Percentiles rank a stretch among this genome's conserved stretches.
phyloP scores from a whole-genome alignment of 2,888 invertebrate genomes.

The Flabesymbios commensalis region DNA sequence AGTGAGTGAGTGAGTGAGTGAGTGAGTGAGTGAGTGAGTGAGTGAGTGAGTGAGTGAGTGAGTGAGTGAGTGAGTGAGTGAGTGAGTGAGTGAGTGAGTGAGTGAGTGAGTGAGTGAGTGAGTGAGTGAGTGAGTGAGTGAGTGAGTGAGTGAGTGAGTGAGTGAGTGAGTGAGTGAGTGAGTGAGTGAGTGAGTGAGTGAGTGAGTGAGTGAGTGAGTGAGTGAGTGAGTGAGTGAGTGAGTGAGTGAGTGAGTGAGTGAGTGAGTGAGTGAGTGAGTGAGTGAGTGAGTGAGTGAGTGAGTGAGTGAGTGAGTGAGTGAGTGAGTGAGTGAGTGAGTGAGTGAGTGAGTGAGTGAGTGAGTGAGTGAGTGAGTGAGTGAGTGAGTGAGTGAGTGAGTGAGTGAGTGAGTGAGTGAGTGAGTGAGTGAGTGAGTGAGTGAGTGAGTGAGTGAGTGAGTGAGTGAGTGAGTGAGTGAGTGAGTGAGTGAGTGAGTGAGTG shows the following conservation, averaged over 20 bases:
- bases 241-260: constrained; percentile 8
- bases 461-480: too few relatives aligned
- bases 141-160: constrained; percentile 8
- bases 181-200: constrained; percentile 8
- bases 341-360: too few relatives aligned
- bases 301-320: too few relatives aligned
- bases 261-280: constrained; percentile 8
- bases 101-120: constrained; percentile 8
- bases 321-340: too few relatives aligned
- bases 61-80: constrained; percentile 6
- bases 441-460: too few relatives aligned
- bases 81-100: constrained; percentile 10
- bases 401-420: too few relatives aligned
- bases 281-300: not conserved
- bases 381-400: too few relatives aligned
- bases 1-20: constrained; percentile 3
- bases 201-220: constrained; percentile 8
- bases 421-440: too few relatives aligned
- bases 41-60: constrained; percentile 6
- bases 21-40: constrained; percentile 1
- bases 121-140: constrained; percentile 8
- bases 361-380: too few relatives aligned
- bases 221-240: constrained; percentile 8
- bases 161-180: constrained; percentile 8
- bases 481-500: too few relatives aligned